Evolutionary conservation across 2,113 vertebrate genomes (phyloP), one percentile per base, ranked within the genome.

Genomic region (Paralichthys olivaceus): DNA sequence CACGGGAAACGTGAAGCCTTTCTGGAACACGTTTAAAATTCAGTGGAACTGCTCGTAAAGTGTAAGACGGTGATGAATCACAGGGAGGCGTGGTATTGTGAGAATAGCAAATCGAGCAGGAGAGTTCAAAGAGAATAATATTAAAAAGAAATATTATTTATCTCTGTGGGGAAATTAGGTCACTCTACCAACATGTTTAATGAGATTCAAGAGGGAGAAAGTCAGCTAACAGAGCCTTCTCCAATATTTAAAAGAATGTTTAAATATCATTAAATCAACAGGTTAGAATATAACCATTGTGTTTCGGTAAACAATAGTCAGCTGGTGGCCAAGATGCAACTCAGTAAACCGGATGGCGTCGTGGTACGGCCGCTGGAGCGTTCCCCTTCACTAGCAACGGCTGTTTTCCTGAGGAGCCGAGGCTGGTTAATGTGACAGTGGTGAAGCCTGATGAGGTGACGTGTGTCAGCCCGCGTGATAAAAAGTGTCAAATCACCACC

Each of bases 71-170:
- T 5, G n/a, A 76, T 73, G 65, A 45, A 53, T 69, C 55, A 62
- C 1, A 34, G 43, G 61, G 57, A 72, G 28, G 15, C 80, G 59
- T 13, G 20, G 71, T n/a, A 23, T 43, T 43, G 13, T 49, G 60
- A 77, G 57, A 81, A 72, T 15, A 64, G 59, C 51, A 72, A 65
- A 53, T 74, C 65, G 15, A 49, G 66, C 59, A 49, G 54, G 28
- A 49, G 61, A 69, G 32, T 81, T 87, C 72, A 87, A 81, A 85
- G 77, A 63, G 72, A 86, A 75, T 83, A 58, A 63, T 88, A 72
- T 74, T 73, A 68, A 53, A 79, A 73, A 71, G 63, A 74, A 71
- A 79, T 69, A 69, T 59, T 58, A 37, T 3, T 11, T 64, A 76
- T 69, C 79, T 79, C 79, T 47, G 74, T 19, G 71, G 77, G 69